Percentiles rank a stretch among this genome's conserved stretches.
phyloP scores from a whole-genome alignment of 2,797 vertebrate species.

The Catharus ustulatus region DNA sequence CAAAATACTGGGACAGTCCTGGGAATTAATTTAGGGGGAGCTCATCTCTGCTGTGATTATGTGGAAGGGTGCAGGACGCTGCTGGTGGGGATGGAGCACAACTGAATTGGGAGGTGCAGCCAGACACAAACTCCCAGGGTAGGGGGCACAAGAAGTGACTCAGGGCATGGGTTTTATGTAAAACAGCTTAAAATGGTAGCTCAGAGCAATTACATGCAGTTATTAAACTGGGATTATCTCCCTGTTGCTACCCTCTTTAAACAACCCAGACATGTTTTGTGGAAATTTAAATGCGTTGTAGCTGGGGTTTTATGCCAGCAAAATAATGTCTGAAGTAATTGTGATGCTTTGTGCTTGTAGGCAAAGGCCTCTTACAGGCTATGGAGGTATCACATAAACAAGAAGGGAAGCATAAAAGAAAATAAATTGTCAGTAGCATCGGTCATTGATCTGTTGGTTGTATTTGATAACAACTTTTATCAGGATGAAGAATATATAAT shows the following conservation, averaged over 20 bases:
- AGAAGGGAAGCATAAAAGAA: not conserved
- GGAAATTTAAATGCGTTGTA: not conserved
- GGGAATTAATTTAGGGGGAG: not conserved
- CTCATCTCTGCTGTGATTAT: accelerated
- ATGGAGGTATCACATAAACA: not conserved
- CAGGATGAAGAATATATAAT: not conserved
- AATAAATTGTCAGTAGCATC: not conserved
- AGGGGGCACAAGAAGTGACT: not conserved
- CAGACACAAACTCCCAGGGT: not conserved
- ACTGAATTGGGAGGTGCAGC: not conserved
- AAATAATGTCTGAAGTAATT: not conserved
- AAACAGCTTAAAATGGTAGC: not conserved
- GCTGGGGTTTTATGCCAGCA: not conserved
- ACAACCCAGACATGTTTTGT: not conserved
- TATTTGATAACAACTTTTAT: not conserved
- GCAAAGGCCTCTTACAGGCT: not conserved
- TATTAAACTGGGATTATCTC: constrained; percentile 44
- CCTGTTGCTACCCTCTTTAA: not conserved
- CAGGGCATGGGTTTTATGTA: not conserved
- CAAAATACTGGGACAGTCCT: not conserved
- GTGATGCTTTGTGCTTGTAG: not conserved
- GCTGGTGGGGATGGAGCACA: not conserved
- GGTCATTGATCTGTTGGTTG: not conserved
- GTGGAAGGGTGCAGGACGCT: accelerated
- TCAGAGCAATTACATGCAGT: constrained; percentile 27